phyloP scores from a whole-genome alignment of 92 coral and sea anemone genomes.

The Hydrozoanthus gracilis region DNA sequence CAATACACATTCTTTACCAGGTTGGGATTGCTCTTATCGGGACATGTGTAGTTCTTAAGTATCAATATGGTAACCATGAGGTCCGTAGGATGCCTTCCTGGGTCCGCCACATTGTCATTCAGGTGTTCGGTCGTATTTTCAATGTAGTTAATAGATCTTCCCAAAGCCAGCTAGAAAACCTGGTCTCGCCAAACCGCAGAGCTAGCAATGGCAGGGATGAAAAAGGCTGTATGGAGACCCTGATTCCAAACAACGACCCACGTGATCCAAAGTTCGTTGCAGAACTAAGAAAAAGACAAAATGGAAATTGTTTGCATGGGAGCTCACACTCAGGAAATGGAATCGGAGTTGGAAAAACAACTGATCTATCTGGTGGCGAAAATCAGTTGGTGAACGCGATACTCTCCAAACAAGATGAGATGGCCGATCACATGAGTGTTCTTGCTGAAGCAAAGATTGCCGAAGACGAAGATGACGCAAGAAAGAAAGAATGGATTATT shows the following conservation, averaged over 20 bases:
- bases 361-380: constrained; percentile 53
- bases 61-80: constrained; percentile 85
- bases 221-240: constrained; percentile 56
- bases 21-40: constrained; percentile 96
- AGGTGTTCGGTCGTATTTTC: constrained; percentile 85
- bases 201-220: constrained; percentile 35
- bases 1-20: constrained; percentile 45
- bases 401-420: constrained; percentile 79
- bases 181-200: constrained; percentile 29
- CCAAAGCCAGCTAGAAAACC: constrained; percentile 51
- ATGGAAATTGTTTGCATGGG: constrained; percentile 7
- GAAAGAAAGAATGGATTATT: constrained; percentile 92
- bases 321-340: constrained; percentile 21
- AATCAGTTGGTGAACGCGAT: constrained; percentile 72
- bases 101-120: constrained; percentile 87
- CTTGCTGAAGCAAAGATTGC: constrained; percentile 81
- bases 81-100: constrained; percentile 89
- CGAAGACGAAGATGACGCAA: constrained; percentile 76
- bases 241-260: constrained; percentile 47
- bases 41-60: constrained; percentile 91
- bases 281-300: constrained; percentile 53
- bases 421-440: constrained; percentile 74
- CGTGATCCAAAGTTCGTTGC: constrained; percentile 52
- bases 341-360: constrained; percentile 17
- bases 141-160: constrained; percentile 51